These are phyloP conservation scores for Lagorchestes hirsutus DNA, from an alignment of 2,797 vertebrate genomes.

Conservation along the genomic window DNA sequence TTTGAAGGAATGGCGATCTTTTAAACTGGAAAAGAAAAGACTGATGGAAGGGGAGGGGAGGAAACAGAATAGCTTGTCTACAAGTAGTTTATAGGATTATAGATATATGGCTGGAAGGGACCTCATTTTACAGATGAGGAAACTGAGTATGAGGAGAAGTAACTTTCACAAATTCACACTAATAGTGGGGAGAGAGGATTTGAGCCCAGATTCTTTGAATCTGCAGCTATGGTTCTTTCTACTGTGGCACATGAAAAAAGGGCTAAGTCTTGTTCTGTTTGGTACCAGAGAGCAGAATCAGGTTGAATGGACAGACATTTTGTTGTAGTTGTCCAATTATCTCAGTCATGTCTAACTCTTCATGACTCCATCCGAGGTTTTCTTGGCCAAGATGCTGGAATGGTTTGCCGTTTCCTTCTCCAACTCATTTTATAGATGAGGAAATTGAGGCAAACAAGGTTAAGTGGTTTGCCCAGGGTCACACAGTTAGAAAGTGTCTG, in stretches of 20 bases:
- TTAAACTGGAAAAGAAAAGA: neutral
- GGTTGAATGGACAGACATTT: no score
- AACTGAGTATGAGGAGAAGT: neutral
- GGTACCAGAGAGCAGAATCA: no score
- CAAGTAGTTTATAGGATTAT: neutral
- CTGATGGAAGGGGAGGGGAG: neutral
- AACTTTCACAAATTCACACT: neutral
- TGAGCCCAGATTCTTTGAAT: neutral
- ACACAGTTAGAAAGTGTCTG: no score
- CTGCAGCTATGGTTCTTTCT: neutral
- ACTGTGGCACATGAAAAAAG: no score
- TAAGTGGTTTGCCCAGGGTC: neutral
- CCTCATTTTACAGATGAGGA: neutral
- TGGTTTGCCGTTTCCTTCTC: neutral
- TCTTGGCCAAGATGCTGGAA: neutral
- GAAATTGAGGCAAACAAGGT: neutral
- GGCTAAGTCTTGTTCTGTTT: no score
- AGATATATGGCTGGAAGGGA: neutral
- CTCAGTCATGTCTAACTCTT: neutral
- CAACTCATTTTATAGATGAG: neutral
- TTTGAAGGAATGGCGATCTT: neutral
- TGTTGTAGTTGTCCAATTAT: neutral
- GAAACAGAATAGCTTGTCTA: neutral
- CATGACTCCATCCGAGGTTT: neutral
- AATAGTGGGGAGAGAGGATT: no score